Conservation (phyloP, 2,797 vertebrate genomes). For the Rhinophrynus dorsalis region DNA sequence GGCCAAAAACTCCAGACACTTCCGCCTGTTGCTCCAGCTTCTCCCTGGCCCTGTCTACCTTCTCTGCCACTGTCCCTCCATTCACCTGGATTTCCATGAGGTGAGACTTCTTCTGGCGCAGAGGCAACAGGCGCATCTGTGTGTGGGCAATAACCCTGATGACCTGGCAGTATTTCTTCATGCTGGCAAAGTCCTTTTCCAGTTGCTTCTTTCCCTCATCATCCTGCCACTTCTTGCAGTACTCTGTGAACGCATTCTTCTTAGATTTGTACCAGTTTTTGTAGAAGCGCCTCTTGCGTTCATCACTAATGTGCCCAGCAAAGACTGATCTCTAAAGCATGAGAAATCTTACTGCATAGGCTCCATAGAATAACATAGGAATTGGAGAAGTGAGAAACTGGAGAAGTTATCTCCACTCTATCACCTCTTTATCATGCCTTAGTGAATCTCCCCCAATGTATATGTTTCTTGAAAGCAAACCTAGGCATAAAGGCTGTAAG, state of each 20-base stretch:
- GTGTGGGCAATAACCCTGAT: slow-evolving; percentile 91
- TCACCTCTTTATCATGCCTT: too few species aligned
- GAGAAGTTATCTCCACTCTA: too few species aligned
- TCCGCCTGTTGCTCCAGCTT: too few species aligned
- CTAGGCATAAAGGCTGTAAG: too few species aligned
- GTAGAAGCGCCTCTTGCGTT: slow-evolving; percentile 95
- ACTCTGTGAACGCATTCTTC: slow-evolving; percentile 98
- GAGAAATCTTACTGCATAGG: too few species aligned
- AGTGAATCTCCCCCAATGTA: too few species aligned
- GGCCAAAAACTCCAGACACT: slow-evolving; percentile 80
- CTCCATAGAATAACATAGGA: too few species aligned
- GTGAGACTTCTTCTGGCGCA: slow-evolving; percentile 92
- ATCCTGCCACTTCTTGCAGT: too few species aligned
- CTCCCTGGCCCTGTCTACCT: too few species aligned
- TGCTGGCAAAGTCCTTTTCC: slow-evolving; percentile 91
- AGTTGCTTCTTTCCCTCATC: slow-evolving; percentile 96
- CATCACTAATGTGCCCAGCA: slow-evolving; percentile 92
- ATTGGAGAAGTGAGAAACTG: too few species aligned
- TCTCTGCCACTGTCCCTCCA: slow-evolving; percentile 82
- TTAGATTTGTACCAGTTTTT: slow-evolving; percentile 99
- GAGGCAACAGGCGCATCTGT: slow-evolving; percentile 93
- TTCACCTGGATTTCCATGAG: slow-evolving; percentile 98
- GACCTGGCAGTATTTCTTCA: slow-evolving; percentile 98
- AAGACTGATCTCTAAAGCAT: too few species aligned
- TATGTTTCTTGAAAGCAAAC: too few species aligned